Evolutionary conservation across 2,797 vertebrate genomes (phyloP), one percentile per base, ranked within the genome.

Genomic region (Selene dorsalis): DNA sequence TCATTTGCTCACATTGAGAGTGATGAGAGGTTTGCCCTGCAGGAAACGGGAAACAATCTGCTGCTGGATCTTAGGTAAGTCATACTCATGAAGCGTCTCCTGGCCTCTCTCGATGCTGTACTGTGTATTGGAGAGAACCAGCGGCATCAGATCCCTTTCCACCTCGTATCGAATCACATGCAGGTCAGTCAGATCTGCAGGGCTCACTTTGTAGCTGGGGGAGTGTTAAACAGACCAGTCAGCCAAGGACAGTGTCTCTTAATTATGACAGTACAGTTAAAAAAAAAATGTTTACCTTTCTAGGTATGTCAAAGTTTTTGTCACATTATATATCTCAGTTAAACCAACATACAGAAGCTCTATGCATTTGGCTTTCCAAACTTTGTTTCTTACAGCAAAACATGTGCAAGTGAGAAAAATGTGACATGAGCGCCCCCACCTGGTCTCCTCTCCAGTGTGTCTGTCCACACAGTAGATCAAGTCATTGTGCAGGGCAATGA

Each of bases 41-140:
- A 99, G 93, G 87, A 98, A 95, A 82, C 95, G 96, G 61, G 94
- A 93, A 57, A 95, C 64, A n/a, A 99, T 66, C 92, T 98, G 98
- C 84, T 95, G 95, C 94, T 99, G 96, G 87, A 98, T 98, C 89
- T 95, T 96, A 77, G 94, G 92, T 78, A 99, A 91, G 85, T 99
- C 95, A 0, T 97, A 96, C 57, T 98, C 96, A 28, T 95, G 95
- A 72, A 96, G 26, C 0, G 95, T 95, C 87, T 97, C 95, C 72
- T 93, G 93, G 50, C 97, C 98, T 14, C 91, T 95, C 88, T 96
- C 96, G 67, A 99, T 94, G 63, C 93, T 96, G 92, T 99, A 99
- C 90, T 99, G 98, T 81, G 96, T 97, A 93, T 97, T 97, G 85
- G 97, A 96, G 39, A 98, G 91, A 72, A 99, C 91, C 84, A 99